These are phyloP conservation scores for Pterobdella sp. DNA, from an alignment of 2,888 invertebrate species.

Conservation along the genomic window DNA sequence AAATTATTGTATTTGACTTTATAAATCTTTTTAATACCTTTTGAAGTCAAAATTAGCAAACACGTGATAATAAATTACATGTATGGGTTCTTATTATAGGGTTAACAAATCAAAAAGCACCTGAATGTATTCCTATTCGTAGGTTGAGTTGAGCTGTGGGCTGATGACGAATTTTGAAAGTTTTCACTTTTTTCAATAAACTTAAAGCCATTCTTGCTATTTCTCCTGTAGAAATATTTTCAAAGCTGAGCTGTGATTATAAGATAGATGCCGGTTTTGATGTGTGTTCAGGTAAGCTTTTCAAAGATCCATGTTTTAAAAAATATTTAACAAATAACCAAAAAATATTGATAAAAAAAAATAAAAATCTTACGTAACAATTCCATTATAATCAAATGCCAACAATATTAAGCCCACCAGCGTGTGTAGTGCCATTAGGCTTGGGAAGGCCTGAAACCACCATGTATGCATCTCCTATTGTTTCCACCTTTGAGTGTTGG, in stretches of 20 bases:
- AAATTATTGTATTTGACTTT: too few relatives aligned
- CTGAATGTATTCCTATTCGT: background rate
- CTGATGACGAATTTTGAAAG: background rate
- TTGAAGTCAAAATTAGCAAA: too few relatives aligned
- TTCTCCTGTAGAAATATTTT: background rate
- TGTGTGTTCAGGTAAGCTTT: background rate
- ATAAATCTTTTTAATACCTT: too few relatives aligned
- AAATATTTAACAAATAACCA: background rate
- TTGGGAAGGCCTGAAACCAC: background rate
- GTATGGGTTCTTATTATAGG: too few relatives aligned
- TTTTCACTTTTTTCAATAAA: background rate
- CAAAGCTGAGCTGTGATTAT: background rate
- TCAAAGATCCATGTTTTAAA: background rate
- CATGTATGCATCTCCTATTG: slow-evolving; percentile 53
- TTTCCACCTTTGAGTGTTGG: slow-evolving; percentile 45
- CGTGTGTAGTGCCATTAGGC: background rate
- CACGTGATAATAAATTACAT: too few relatives aligned
- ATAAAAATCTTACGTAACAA: too few relatives aligned
- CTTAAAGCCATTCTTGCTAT: background rate
- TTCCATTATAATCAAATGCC: too few relatives aligned
- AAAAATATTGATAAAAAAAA: too few relatives aligned
- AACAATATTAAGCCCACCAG: too few relatives aligned
- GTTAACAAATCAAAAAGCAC: too few relatives aligned
- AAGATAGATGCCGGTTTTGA: background rate
- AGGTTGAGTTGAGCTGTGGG: slow-evolving; percentile 6